Evolutionary conservation across 2,797 vertebrate genomes (phyloP).

Genomic region (Sphenodon punctatus): DNA sequence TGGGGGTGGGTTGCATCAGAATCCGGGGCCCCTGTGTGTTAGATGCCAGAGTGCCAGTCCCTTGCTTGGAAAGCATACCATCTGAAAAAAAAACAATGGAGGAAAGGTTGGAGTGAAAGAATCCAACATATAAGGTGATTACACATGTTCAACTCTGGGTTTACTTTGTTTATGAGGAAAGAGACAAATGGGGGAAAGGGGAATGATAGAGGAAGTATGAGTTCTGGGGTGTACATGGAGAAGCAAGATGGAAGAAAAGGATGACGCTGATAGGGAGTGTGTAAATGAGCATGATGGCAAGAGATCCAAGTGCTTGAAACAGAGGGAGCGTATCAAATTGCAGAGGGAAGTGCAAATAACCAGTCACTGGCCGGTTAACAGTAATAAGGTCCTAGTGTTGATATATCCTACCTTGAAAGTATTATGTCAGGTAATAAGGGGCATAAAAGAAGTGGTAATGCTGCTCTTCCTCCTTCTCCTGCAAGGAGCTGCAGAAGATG

Average conservation of each 20-base stretch:
- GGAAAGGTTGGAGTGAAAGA: neutral
- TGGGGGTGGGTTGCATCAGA: neutral
- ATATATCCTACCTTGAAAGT: no score
- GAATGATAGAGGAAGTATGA: neutral
- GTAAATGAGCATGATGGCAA: neutral
- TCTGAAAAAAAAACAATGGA: neutral
- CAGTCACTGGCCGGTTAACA: neutral
- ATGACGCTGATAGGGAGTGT: neutral
- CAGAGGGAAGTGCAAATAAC: neutral
- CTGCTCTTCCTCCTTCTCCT: neutral
- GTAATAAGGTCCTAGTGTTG: no score
- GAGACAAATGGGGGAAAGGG: neutral
- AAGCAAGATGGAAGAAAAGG: neutral
- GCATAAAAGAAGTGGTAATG: neutral
- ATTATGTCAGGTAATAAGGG: no score
- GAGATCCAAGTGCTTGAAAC: neutral
- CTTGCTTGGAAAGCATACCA: neutral
- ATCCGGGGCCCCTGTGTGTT: neutral
- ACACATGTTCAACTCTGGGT: neutral
- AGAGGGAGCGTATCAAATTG: accelerated
- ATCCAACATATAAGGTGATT: no score
- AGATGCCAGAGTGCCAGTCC: neutral
- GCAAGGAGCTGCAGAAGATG: accelerated
- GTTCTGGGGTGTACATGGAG: no score
- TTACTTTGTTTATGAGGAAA: neutral